Evolutionary conservation across 2,113 vertebrate genomes (phyloP).

Genomic region (Parus major): DNA sequence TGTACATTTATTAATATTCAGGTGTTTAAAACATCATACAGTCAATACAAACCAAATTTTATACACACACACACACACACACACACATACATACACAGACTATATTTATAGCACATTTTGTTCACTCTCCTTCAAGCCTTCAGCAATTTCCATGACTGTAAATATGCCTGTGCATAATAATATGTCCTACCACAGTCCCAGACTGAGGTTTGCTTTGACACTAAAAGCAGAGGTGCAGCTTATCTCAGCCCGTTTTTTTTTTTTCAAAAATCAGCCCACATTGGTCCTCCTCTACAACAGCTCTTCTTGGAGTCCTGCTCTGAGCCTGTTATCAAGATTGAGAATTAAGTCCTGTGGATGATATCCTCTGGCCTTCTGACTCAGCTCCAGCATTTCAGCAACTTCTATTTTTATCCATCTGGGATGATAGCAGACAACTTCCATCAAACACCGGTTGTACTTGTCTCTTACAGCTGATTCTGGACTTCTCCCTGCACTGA

Average conservation of each 20-base stretch:
- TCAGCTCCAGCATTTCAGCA: background rate
- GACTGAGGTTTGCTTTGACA: background rate
- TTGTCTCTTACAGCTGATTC: background rate
- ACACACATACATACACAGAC: background rate
- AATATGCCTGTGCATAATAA: background rate
- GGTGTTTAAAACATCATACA: background rate
- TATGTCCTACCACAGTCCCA: background rate
- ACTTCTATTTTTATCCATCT: background rate
- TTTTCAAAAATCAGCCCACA: background rate
- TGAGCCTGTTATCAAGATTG: background rate
- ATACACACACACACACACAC: fast-evolving
- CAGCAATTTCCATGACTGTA: background rate
- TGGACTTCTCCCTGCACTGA: background rate
- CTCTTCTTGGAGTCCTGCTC: background rate
- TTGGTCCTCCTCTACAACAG: background rate
- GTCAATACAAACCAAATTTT: background rate
- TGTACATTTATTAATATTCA: background rate
- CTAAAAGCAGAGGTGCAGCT: background rate
- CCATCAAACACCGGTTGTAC: background rate
- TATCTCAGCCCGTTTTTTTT: background rate
- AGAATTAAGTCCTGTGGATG: background rate
- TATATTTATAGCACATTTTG: background rate
- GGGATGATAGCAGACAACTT: background rate
- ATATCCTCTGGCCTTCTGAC: background rate
- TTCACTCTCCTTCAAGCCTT: background rate